These are phyloP conservation scores for Drosophila bifasciata DNA, from an alignment of 1,140 invertebrate genomes.

Conservation along the genomic window DNA sequence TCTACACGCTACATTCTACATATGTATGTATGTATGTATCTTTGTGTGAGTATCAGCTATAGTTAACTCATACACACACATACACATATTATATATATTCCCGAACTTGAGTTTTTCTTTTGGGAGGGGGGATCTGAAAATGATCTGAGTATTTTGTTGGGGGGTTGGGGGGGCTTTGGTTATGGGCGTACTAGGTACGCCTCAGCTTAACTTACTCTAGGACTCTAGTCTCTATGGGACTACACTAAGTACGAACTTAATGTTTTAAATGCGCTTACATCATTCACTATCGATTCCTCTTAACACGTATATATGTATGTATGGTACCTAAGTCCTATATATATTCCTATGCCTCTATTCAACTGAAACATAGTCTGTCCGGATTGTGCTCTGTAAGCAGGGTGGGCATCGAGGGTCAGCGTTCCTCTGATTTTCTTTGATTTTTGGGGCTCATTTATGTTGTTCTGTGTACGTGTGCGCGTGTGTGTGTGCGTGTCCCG, in stretches of 20 bases:
- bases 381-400: slow-evolving; percentile 51
- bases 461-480: slow-evolving; percentile 9
- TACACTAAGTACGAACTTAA: slow-evolving; percentile 39
- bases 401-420: slow-evolving; percentile 33
- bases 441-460: slow-evolving; percentile 68
- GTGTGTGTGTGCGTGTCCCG: slow-evolving; percentile 31
- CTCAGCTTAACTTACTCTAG: not conserved
- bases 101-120: too few species aligned
- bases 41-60: not conserved
- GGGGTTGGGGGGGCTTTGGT: slow-evolving; percentile 1
- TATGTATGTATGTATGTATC: too few species aligned
- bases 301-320: too few species aligned
- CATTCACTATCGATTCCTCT: slow-evolving; percentile 6
- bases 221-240: slow-evolving; percentile 1
- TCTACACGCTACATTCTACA: too few species aligned
- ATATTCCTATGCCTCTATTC: not conserved
- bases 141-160: too few species aligned
- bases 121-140: too few species aligned
- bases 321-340: slow-evolving; percentile 13
- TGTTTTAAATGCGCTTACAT: slow-evolving; percentile 73
- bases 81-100: slow-evolving; percentile 6
- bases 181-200: slow-evolving; percentile 34
- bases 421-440: slow-evolving; percentile 31
- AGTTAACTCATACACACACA: too few species aligned
- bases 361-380: slow-evolving; percentile 37